A percentile compares a stretch with the other conserved stretches of the same genome.
Evolutionary conservation across 2,113 vertebrate genomes (phyloP).

Genomic region (Daphoenositta chrysoptera): DNA sequence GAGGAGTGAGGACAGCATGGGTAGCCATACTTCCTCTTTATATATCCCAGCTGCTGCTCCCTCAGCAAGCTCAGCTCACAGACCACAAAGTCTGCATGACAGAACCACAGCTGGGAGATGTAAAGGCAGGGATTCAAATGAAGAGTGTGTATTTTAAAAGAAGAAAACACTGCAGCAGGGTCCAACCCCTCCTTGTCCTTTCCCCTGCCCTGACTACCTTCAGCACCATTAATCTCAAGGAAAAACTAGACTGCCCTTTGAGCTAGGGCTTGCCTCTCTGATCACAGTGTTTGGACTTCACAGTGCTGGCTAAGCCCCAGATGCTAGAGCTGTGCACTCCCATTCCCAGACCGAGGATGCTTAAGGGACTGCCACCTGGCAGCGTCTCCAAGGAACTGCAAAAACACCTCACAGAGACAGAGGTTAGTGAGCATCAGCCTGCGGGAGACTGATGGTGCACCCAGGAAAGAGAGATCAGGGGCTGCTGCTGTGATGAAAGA

Average conservation of each 20-base stretch:
- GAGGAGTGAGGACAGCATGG: neutral
- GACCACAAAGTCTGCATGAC: neutral
- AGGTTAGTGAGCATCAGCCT: neutral
- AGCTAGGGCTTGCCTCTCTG: neutral
- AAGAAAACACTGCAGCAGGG: neutral
- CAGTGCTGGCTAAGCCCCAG: neutral
- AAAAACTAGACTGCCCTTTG: neutral
- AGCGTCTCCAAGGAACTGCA: slow-evolving; percentile 20
- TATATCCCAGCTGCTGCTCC: neutral
- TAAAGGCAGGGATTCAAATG: neutral
- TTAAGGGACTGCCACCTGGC: slow-evolving; percentile 67
- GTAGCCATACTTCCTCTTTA: neutral
- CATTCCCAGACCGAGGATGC: neutral
- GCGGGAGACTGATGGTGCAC: neutral
- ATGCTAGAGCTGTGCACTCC: neutral
- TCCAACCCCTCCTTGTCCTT: neutral
- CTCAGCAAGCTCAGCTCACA: neutral
- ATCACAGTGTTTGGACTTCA: neutral
- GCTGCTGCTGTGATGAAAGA: neutral
- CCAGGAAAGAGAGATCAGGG: neutral
- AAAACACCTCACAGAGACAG: neutral
- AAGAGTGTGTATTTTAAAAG: neutral
- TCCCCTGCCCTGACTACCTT: neutral
- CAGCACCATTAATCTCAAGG: neutral
- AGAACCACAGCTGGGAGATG: slow-evolving; percentile 10